phyloP scores from a whole-genome alignment of 1,140 invertebrate genomes.

The Caenorhabditis remanei region DNA sequence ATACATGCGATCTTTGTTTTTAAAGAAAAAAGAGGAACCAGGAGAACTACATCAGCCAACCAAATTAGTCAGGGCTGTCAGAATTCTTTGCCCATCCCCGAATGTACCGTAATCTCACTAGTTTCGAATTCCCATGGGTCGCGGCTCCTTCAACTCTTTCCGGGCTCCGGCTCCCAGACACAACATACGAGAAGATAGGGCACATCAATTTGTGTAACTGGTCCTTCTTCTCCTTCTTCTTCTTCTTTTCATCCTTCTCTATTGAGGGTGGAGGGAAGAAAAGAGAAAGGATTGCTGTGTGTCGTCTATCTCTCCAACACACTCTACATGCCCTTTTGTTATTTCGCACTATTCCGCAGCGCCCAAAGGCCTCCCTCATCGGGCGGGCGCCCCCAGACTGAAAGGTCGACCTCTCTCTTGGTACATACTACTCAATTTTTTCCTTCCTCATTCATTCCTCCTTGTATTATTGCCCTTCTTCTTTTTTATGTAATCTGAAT shows the following conservation, averaged over 20 bases:
- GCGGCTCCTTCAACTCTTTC: neutral
- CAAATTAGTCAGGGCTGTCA: no score
- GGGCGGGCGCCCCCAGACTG: constrained; percentile 4
- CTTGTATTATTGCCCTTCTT: neutral
- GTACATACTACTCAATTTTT: constrained; percentile 24
- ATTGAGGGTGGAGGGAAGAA: constrained; percentile 12
- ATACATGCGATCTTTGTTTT: constrained; percentile 11
- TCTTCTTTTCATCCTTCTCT: neutral
- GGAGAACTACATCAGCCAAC: neutral
- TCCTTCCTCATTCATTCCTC: neutral
- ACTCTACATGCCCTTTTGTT: constrained; percentile 54
- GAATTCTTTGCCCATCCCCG: neutral
- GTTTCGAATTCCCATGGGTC: neutral
- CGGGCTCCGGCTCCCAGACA: neutral
- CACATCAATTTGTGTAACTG: constrained; percentile 54
- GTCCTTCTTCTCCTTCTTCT: constrained; percentile 32
- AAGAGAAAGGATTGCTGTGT: constrained; percentile 5
- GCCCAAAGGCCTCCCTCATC: neutral
- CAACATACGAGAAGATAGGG: constrained; percentile 9
- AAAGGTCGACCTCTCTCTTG: constrained; percentile 40
- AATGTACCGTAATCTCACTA: constrained; percentile 6
- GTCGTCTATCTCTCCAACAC: constrained; percentile 51
- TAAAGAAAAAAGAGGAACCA: neutral
- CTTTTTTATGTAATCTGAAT: neutral
- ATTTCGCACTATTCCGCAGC: constrained; percentile 49